These are phyloP conservation scores for Caenorhabditis parvicauda DNA, from an alignment of 2,888 invertebrate species.

Conservation along the genomic window DNA sequence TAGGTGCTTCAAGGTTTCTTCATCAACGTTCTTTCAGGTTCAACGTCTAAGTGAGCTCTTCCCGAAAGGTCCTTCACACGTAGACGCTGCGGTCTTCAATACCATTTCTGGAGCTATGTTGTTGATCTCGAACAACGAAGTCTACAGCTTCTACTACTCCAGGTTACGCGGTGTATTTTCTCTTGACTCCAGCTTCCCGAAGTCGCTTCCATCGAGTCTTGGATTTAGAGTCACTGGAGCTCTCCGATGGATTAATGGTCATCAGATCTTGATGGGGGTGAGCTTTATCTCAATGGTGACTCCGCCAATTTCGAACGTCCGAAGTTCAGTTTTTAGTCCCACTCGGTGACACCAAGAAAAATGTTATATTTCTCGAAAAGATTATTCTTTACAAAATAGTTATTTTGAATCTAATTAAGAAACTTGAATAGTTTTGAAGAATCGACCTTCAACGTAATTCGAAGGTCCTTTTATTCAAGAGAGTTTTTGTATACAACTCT, in stretches of 20 bases:
- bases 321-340: too few species aligned
- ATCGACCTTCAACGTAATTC: too few species aligned
- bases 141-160: constrained; percentile 50
- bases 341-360: not conserved
- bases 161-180: constrained; percentile 39
- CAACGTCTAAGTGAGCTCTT: constrained; percentile 42
- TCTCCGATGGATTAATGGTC: constrained; percentile 55
- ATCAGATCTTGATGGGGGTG: constrained; percentile 53
- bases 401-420: too few species aligned
- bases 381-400: too few species aligned
- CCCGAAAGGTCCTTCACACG: constrained; percentile 34
- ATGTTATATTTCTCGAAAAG: not conserved
- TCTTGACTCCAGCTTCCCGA: constrained; percentile 51
- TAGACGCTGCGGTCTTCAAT: constrained; percentile 39
- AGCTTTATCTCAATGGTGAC: not conserved
- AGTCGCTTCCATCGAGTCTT: constrained; percentile 44
- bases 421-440: too few species aligned
- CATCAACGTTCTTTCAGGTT: too few species aligned
- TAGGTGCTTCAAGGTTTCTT: constrained; percentile 8
- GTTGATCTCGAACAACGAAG: constrained; percentile 45
- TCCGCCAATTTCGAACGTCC: too few species aligned
- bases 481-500: too few species aligned
- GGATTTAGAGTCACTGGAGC: constrained; percentile 50
- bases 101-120: constrained; percentile 47
- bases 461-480: too few species aligned